Conservation (phyloP, 2,888 invertebrate species). For the Drosophila formosana region DNA sequence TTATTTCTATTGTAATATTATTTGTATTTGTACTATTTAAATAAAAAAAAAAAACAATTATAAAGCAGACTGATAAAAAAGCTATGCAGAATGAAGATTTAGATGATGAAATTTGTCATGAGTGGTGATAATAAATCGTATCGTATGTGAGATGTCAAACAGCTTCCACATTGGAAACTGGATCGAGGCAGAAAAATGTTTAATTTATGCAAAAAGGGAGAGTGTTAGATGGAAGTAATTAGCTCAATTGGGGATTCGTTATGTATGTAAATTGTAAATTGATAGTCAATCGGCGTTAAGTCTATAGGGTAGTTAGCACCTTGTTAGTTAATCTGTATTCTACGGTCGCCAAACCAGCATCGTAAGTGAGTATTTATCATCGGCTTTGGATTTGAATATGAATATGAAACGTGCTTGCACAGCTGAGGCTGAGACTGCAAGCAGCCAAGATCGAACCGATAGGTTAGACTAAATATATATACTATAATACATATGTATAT, state of each 20-base stretch:
- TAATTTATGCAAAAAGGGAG: slow-evolving; percentile 1
- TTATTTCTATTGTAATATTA: no score
- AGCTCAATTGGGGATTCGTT: not conserved
- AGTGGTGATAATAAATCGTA: not conserved
- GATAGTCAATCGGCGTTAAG: not conserved
- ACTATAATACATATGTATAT: slow-evolving; percentile 23
- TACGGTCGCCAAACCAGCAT: not conserved
- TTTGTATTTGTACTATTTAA: no score
- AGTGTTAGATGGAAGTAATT: not conserved
- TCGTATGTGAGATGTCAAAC: not conserved
- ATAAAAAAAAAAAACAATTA: no score
- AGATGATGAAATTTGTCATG: not conserved
- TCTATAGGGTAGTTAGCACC: slow-evolving; percentile 11
- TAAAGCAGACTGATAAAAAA: not conserved
- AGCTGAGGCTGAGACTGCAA: slow-evolving; percentile 8
- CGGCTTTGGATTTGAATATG: slow-evolving; percentile 5
- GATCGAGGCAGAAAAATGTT: not conserved
- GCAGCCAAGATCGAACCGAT: slow-evolving; percentile 5
- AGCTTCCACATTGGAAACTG: not conserved
- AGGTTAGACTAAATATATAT: not conserved
- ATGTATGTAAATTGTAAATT: not conserved
- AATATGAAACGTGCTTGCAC: slow-evolving; percentile 30
- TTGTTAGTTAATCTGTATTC: slow-evolving; percentile 16
- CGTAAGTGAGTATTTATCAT: not conserved
- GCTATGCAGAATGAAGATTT: not conserved